Conservation (phyloP, 1,140 invertebrate genomes). For the Papilio machaon region DNA sequence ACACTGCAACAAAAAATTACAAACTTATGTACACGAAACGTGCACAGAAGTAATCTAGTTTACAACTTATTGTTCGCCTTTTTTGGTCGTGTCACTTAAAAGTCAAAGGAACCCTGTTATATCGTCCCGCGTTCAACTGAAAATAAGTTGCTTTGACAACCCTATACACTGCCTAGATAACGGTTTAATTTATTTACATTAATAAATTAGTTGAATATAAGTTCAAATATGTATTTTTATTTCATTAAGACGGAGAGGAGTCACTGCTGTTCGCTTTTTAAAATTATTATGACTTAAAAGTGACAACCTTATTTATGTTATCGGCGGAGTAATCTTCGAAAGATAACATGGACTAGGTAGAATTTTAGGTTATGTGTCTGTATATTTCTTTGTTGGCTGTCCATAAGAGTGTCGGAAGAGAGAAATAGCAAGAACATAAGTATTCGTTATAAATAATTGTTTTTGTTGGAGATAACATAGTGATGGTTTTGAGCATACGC, state of each 20-base stretch:
- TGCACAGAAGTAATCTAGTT: not conserved
- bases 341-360: not conserved
- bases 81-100: not conserved
- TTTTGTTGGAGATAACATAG: not conserved
- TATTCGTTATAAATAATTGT: not conserved
- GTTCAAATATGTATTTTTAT: not conserved
- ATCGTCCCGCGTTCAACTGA: conserved; percentile 68
- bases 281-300: not conserved
- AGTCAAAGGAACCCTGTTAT: conserved; percentile 57
- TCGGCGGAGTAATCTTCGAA: not conserved
- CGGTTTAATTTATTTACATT: not conserved
- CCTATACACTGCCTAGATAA: conserved; percentile 37
- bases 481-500: too few species aligned
- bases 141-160: conserved; percentile 66
- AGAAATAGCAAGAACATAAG: not conserved
- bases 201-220: not conserved
- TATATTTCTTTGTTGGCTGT: not conserved
- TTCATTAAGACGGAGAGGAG: not conserved
- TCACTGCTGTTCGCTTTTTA: not conserved
- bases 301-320: not conserved
- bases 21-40: not conserved
- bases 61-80: not conserved
- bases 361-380: not conserved
- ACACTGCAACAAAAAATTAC: too few species aligned
- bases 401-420: not conserved